Evolutionary conservation across 2,797 vertebrate genomes (phyloP).

Genomic region (Esox lucius): DNA sequence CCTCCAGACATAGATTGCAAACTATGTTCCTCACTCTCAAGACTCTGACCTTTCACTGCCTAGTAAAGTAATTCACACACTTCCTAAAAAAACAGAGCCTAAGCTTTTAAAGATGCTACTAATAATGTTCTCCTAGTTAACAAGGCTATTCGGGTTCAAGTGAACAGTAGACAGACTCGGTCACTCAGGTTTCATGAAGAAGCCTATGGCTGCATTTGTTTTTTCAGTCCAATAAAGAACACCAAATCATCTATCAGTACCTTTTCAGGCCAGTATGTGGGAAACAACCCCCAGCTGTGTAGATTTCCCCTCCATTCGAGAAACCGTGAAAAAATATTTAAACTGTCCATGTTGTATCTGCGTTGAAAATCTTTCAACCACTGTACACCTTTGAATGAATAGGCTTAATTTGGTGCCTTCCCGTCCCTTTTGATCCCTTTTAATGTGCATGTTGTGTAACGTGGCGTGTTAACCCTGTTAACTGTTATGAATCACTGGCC

Average conservation of each 20-base stretch:
- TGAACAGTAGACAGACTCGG: too few species aligned
- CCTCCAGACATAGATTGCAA: too few species aligned
- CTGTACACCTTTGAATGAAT: background rate
- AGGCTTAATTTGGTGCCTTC: background rate
- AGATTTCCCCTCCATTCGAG: background rate
- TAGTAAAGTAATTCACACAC: too few species aligned
- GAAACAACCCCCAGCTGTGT: background rate
- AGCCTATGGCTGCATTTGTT: background rate
- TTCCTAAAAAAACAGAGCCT: too few species aligned
- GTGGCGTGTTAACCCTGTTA: slow-evolving; percentile 54
- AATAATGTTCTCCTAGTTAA: too few species aligned
- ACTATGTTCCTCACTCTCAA: too few species aligned
- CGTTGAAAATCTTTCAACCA: background rate
- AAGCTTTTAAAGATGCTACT: too few species aligned
- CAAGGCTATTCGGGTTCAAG: too few species aligned
- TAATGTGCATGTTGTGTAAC: background rate
- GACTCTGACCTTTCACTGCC: too few species aligned
- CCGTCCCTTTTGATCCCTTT: background rate
- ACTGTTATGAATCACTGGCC: slow-evolving; percentile 63
- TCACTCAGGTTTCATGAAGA: background rate
- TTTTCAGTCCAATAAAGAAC: slow-evolving; percentile 7
- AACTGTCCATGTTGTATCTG: background rate
- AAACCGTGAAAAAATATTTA: background rate
- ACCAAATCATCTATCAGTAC: slow-evolving; percentile 13
- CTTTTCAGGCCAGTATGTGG: background rate